Conservation (phyloP, 2,797 vertebrate genomes). For the Pipistrellus pygmaeus region DNA sequence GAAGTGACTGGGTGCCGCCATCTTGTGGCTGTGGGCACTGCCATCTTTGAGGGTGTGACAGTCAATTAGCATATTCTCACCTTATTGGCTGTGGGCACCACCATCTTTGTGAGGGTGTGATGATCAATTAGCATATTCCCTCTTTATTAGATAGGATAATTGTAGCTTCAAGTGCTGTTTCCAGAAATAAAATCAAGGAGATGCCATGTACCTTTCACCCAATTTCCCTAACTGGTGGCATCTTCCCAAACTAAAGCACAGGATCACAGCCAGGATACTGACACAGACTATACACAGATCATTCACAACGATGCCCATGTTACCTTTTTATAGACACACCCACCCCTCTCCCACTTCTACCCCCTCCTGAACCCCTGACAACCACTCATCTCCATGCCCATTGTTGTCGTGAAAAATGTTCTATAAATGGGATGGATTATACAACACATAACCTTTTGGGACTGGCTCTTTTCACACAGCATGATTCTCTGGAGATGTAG, state of each 20-base stretch:
- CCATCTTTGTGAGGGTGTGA: no score
- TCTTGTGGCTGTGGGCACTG: no score
- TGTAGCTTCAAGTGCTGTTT: neutral
- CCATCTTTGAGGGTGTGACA: no score
- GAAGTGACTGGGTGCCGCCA: no score
- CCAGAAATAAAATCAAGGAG: neutral
- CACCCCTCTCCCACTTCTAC: no score
- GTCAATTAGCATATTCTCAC: no score
- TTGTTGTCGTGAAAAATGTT: neutral
- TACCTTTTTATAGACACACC: neutral
- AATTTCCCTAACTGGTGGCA: neutral
- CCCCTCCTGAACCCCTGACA: neutral
- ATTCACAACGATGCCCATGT: neutral
- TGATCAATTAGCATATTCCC: no score
- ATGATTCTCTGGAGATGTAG: neutral
- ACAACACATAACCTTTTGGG: neutral
- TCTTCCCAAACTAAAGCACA: neutral
- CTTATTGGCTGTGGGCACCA: no score
- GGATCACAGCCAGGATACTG: neutral
- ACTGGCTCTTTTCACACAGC: neutral
- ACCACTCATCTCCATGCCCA: neutral
- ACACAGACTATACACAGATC: neutral
- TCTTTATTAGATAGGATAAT: no score
- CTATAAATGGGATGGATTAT: neutral
- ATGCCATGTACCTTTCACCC: accelerated